phyloP scores from a whole-genome alignment of 2,113 vertebrate species.

The Vidua chalybeata region DNA sequence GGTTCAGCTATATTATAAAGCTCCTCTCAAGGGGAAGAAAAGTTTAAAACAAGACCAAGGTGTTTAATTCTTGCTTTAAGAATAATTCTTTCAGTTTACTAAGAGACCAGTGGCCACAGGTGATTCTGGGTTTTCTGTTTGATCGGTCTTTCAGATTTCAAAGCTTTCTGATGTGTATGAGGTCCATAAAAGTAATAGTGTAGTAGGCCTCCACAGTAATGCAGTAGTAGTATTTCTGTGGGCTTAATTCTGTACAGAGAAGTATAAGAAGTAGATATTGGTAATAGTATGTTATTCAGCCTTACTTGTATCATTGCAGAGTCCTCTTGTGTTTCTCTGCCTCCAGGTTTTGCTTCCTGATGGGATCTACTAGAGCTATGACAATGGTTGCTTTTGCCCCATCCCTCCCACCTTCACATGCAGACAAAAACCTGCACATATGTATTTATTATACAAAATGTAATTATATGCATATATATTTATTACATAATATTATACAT shows the following conservation, averaged over 20 bases:
- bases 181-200: background rate
- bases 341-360: background rate
- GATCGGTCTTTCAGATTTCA: background rate
- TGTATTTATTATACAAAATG: background rate
- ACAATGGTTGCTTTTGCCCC: background rate
- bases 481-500: background rate
- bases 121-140: background rate
- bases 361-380: background rate
- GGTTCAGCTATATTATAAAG: background rate
- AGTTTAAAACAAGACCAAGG: background rate
- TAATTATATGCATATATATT: background rate
- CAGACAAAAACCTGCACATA: background rate
- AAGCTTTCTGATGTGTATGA: background rate
- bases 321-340: background rate
- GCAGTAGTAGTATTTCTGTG: background rate
- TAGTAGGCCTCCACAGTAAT: background rate
- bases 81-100: background rate
- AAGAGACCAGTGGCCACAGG: background rate
- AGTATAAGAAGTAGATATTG: background rate
- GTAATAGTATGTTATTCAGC: background rate
- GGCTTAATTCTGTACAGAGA: background rate
- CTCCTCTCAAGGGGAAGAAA: background rate
- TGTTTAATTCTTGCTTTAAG: background rate
- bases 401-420: background rate
- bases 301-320: background rate